Base-by-base conservation (phyloP, 2,888 invertebrate genomes). In the Trachelus iudaicus region DNA sequence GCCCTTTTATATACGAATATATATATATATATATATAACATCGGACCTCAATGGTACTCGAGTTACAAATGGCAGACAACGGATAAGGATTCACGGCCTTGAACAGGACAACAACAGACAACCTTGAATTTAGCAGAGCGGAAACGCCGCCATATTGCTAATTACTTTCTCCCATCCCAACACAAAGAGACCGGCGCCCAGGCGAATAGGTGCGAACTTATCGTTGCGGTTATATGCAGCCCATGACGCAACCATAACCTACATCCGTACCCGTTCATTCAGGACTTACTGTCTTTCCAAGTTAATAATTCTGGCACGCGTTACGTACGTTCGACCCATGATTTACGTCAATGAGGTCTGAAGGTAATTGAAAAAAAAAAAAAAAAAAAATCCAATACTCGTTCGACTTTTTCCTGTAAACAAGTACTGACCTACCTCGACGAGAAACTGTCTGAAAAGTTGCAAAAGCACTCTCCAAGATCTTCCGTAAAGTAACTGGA, bases 81-180 rank as follows among this genome's bases (percentile, higher is more conserved):
- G 56, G 3, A 56, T 56, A 71, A 73, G 73, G 75, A 79, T 75
- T 73, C 75, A 34, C 79, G 73, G 34, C 74, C 73, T 6, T 56
- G 56, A 56, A 23, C 56, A 73, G 35, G 73, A 23, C 83, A 81
- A 83, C 85, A 85, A 86, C 87, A 81, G 83, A 84, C 82, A 85
- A 87, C 89, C 89, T 89, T 89, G 89, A 89, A 90, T 89, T 90
- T 90, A 88, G 89, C 90, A 88, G 89, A 90, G 90, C 90, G 90
- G 90, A 91, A 91, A 90, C 88, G 82, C 83, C 83, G 84, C 83
- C 85, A 79, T 80, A 82, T 83, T 85, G 87, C 89, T 90, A 91
- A 91, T 90, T 90, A 90, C 91, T 90, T 90, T 91, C 90, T 89
- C 90, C 85, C 84, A 34, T 74, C n/a, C 34, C n/a, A 33, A 13